Percentiles rank a stretch among this genome's conserved stretches.
Evolutionary conservation across 2,888 invertebrate species (phyloP).

Genomic region (Ormia ochracea): DNA sequence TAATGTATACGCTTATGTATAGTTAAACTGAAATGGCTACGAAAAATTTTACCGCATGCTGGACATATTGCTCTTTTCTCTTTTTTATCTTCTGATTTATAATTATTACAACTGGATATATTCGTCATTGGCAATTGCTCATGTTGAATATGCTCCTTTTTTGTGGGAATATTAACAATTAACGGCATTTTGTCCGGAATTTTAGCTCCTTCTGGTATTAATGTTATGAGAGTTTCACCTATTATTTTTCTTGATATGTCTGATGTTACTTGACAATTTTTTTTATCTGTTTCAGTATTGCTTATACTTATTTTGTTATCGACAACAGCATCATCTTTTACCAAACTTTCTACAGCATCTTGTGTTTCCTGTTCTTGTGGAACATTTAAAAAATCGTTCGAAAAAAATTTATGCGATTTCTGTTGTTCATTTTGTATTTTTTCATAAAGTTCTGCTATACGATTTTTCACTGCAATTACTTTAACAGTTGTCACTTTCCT

Average conservation of each 20-base stretch:
- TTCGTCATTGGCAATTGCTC: neutral
- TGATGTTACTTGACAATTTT: neutral
- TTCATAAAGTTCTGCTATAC: conserved; percentile 64
- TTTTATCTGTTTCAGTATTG: neutral
- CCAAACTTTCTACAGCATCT: conserved; percentile 42
- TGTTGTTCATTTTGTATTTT: conserved; percentile 59
- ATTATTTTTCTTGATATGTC: conserved; percentile 60
- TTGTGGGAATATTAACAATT: neutral
- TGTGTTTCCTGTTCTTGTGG: conserved; percentile 42
- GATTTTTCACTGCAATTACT: conserved; percentile 64
- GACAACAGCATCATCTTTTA: neutral
- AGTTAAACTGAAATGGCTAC: conserved; percentile 63
- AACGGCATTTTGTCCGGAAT: conserved; percentile 44
- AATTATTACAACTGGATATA: neutral
- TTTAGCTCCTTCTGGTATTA: conserved; percentile 60
- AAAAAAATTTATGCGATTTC: conserved; percentile 48
- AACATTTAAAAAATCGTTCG: conserved; percentile 22
- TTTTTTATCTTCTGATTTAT: conserved; percentile 4
- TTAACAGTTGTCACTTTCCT: conserved; percentile 64
- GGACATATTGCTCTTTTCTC: conserved; percentile 55
- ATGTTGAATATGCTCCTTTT: neutral
- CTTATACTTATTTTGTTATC: neutral
- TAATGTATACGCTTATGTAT: conserved; percentile 65
- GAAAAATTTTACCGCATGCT: conserved; percentile 63
- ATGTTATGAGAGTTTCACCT: conserved; percentile 65